Percentiles rank a stretch among this genome's conserved stretches.
These are phyloP conservation scores for Rhyacophila evoluta DNA, from an alignment of 2,888 invertebrate species.

Conservation along the genomic window DNA sequence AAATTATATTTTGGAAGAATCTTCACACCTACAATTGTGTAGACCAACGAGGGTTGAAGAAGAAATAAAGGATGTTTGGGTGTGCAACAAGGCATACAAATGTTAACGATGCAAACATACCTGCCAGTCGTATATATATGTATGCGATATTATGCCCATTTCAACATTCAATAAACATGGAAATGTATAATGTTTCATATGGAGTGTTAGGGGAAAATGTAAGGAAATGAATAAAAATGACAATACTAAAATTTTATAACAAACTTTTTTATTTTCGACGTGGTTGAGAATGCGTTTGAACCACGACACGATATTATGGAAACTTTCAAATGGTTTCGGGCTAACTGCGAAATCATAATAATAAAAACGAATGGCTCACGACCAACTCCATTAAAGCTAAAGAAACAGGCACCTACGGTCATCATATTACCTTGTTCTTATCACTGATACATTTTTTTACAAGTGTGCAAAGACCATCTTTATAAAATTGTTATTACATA, in stretches of 20 bases:
- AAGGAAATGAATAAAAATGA: conserved; percentile 27
- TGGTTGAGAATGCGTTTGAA: conserved; percentile 7
- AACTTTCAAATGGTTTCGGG: conserved; percentile 14
- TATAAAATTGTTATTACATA: not conserved
- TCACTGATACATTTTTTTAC: conserved; percentile 46
- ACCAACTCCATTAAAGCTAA: conserved; percentile 52
- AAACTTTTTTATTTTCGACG: conserved; percentile 39
- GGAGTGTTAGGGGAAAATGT: too few species aligned
- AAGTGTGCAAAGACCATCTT: conserved; percentile 2
- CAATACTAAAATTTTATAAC: conserved; percentile 42
- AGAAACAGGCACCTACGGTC: conserved; percentile 54
- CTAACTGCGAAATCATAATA: conserved; percentile 42
- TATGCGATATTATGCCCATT: too few species aligned
- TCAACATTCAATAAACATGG: too few species aligned
- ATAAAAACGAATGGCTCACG: conserved; percentile 46
- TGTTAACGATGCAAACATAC: too few species aligned
- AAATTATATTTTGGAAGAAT: too few species aligned
- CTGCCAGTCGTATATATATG: too few species aligned
- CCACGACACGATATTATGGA: not conserved
- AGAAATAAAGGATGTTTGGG: too few species aligned
- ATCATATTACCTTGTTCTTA: conserved; percentile 50
- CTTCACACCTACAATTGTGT: too few species aligned
- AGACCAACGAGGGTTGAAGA: too few species aligned
- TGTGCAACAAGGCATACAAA: too few species aligned
- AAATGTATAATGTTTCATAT: too few species aligned